Base-by-base conservation (phyloP, 2,113 vertebrate species). In the Indicator indicator region DNA sequence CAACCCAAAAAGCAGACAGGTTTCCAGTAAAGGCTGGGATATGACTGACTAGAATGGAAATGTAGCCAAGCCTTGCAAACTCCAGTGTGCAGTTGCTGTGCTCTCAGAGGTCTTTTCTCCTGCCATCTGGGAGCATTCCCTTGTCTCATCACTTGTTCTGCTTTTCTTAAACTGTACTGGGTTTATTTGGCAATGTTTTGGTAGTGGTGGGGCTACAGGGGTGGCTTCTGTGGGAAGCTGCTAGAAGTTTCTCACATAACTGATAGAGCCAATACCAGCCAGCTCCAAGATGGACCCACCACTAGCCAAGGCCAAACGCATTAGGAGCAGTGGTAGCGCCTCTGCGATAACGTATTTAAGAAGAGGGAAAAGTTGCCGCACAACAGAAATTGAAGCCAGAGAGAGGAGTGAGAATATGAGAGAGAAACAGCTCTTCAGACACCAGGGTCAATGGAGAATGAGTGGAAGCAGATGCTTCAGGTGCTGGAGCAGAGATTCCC, bases 21-120 rank as follows among this genome's bases (percentile, higher is more conserved):
- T 94, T 95, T 78, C 94, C 94, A 95, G 89, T 89, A 92, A 91
- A 89, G 44, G 48, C 87, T 90, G 70, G 58, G 62, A 46, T 90
- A 46, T 90, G 80, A 78, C 21, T 71, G 60, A 44, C 46, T 62
- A 69, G 32, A 89, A 68, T 33, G 32, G 73, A 92, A 92, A 42
- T 0, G 1, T 24, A 81, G 77, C 87, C 48, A 67, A 24, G 73
- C 68, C 54, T 86, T 84, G 73, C 73, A 84, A 89, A 90, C 54
- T 86, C 32, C 46, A 65, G 28, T 46, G 26, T 23, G 30, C 12
- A 44, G 67, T 15, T 78, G 77, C 93, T 89, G 46, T 84, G 86
- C 58, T 86, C 73, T 56, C 13, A 40, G 55, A 88, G 63, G 30
- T 64, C 70, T 92, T 77, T 86, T 55, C 42, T 88, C 20, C 52